Percentiles rank a stretch among this genome's conserved stretches.
Conservation (phyloP, 2,113 vertebrate genomes). For the Cnemophilus loriae region DNA sequence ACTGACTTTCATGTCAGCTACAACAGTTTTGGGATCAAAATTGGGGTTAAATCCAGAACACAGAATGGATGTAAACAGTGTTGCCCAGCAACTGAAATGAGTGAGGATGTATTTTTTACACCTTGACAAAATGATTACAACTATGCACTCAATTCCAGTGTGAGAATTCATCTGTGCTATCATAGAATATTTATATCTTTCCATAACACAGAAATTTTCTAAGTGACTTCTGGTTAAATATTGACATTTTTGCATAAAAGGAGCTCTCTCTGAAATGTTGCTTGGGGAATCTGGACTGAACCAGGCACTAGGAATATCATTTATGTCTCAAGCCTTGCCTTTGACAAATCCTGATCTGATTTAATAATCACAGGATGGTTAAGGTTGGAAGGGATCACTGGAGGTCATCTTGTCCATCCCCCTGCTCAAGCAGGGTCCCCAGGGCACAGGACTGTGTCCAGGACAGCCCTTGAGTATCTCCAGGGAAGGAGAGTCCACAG, state of each 20-base stretch:
- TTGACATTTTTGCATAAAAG: background rate
- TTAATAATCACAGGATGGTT: background rate
- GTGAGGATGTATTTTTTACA: constrained; percentile 17
- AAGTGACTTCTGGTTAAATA: constrained; percentile 25
- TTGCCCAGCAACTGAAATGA: constrained; percentile 19
- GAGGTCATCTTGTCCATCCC: background rate
- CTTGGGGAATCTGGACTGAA: background rate
- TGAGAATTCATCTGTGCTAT: background rate
- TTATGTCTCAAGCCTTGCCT: background rate
- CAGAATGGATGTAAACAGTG: background rate
- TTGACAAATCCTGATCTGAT: background rate
- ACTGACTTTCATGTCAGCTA: background rate
- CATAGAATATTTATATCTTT: background rate
- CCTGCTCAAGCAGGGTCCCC: background rate
- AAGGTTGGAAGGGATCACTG: background rate
- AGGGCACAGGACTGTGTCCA: background rate
- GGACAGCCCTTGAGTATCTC: background rate
- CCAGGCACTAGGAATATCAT: background rate
- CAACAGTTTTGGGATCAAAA: background rate
- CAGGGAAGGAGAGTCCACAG: background rate
- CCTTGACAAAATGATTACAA: constrained; percentile 7
- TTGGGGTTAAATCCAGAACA: background rate
- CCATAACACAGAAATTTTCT: background rate
- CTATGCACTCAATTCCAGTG: background rate
- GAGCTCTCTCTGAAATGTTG: background rate